These are phyloP conservation scores for Trisateles emortualis DNA, from an alignment of 2,888 invertebrate species.

Conservation along the genomic window DNA sequence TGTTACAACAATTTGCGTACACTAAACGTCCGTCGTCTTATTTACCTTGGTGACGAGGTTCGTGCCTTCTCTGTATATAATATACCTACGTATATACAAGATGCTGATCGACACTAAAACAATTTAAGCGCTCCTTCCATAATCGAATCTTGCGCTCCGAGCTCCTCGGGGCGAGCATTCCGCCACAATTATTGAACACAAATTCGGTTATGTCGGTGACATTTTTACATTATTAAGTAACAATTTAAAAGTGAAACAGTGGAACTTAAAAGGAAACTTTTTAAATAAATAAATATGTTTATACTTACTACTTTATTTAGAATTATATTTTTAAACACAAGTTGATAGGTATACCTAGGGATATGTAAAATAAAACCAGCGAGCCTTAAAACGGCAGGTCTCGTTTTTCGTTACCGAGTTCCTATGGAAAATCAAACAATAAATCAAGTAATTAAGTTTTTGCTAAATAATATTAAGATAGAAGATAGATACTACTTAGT, in stretches of 20 bases:
- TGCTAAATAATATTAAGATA: too few species aligned
- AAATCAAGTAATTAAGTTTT: too few species aligned
- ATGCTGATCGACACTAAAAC: slow-evolving; percentile 74
- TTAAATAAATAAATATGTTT: too few species aligned
- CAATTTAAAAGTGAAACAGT: slow-evolving; percentile 7
- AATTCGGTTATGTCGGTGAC: slow-evolving; percentile 64
- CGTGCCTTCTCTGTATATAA: slow-evolving; percentile 32
- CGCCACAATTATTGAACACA: slow-evolving; percentile 74
- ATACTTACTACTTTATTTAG: background rate
- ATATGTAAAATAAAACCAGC: too few species aligned
- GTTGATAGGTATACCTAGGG: too few species aligned
- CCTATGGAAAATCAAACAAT: too few species aligned
- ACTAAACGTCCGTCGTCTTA: slow-evolving; percentile 17
- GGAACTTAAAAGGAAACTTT: background rate
- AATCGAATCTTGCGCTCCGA: slow-evolving; percentile 70
- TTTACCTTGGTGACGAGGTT: slow-evolving; percentile 16
- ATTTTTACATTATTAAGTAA: slow-evolving; percentile 49
- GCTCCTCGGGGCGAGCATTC: slow-evolving; percentile 63
- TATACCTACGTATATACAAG: slow-evolving; percentile 21
- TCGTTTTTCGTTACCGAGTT: too few species aligned
- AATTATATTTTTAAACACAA: too few species aligned
- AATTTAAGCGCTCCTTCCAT: slow-evolving; percentile 74
- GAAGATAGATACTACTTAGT: too few species aligned
- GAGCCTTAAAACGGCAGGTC: too few species aligned
- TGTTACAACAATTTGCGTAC: too few species aligned